Conservation (phyloP, 2,113 vertebrate genomes). For the Rattus rattus region DNA sequence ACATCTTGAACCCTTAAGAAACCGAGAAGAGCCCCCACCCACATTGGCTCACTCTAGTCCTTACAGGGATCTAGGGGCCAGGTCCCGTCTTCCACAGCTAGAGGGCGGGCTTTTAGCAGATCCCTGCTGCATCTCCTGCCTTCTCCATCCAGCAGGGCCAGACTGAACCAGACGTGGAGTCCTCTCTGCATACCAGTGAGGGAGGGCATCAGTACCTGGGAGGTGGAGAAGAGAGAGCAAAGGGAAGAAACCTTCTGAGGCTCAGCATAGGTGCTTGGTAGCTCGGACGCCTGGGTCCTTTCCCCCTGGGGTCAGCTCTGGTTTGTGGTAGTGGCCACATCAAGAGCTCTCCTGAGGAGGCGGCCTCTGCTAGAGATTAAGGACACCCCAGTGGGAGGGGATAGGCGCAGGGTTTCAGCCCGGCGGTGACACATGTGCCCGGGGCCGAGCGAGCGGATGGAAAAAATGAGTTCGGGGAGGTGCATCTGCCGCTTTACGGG, state of each 20-base stretch:
- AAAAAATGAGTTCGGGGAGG: slow-evolving; percentile 61
- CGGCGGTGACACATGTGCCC: not conserved
- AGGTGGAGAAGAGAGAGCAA: not conserved
- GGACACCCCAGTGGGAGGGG: not conserved
- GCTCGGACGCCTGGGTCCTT: not conserved
- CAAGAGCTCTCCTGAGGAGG: not conserved
- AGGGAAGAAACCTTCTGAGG: not conserved
- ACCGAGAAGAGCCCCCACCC: fast-evolving
- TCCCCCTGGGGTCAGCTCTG: not conserved
- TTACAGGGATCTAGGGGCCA: not conserved
- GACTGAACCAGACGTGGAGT: not conserved
- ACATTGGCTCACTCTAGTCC: fast-evolving
- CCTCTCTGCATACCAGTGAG: not conserved
- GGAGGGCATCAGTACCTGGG: not conserved
- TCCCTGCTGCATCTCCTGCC: not conserved
- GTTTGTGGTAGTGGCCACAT: not conserved
- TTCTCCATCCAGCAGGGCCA: not conserved
- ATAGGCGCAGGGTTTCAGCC: not conserved
- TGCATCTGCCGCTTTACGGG: slow-evolving; percentile 42
- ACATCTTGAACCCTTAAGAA: not conserved
- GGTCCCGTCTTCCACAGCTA: fast-evolving
- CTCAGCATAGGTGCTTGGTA: not conserved
- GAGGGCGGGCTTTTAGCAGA: not conserved
- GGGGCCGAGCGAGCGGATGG: slow-evolving; percentile 5
- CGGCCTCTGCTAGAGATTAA: not conserved